Base-by-base conservation (phyloP, 2,113 vertebrate species). In the Micromys minutus region DNA sequence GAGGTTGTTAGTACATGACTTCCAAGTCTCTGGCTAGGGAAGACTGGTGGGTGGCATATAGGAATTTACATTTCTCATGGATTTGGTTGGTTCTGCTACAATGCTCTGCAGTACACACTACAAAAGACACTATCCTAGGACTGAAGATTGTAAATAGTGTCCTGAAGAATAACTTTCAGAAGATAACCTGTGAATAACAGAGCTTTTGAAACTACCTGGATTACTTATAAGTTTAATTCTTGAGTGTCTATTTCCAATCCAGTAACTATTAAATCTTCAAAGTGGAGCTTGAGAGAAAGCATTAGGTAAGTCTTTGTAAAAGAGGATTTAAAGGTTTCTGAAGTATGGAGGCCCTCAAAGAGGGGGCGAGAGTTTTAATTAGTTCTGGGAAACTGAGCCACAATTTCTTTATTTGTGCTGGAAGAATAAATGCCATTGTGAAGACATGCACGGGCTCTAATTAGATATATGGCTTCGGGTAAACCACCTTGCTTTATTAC, bases 361-460 rank as follows among this genome's bases (percentile, higher is more conserved):
- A 72, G 50, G 71, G 71, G 76, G 47, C 71, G 39, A 75, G 81
- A 80, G 80, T 95, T 93, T 91, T 90, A 92, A 71, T 88, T 90
- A 76, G 29, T 4, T 85, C 85, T 90, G 42, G 65, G 45, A 61
- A 81, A 84, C 26, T 71, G 79, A 71, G 22, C 87, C n/a, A 87
- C 11, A 52, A 67, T 0, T 89, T 80, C 59, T 93, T 8, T 39
- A 95, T 89, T 5, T 83, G 59, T 93, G 55, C 36, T 85, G 55
- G 36, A 89, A 79, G 55, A 87, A 29, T n/a, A 75, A 92, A n/a
- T 74, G 83, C 79, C 12, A 7, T 22, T 61, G 26, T 75, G 2
- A 63, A 67, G 88, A 67, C 74, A 88, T 81, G 75, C 91, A 95
- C 89, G 34, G 57, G 80, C 36, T 39, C 26, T 63, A 93, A 77